These are phyloP conservation scores for Halocynthia roretzi DNA, from an alignment of 23 tunicate genomes.

Conservation along the genomic window DNA sequence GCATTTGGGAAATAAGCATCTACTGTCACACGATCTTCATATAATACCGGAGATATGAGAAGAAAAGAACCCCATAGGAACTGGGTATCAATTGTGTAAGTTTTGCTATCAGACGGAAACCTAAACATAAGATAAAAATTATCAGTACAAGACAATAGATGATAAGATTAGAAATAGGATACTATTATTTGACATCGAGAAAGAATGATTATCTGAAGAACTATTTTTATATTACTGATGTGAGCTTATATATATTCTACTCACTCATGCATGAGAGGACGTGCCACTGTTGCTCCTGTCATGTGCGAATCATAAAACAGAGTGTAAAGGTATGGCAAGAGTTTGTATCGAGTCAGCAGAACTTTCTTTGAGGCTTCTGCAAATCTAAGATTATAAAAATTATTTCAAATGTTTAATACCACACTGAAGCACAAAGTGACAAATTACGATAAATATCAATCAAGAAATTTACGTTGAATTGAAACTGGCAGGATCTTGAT, in stretches of 20 bases:
- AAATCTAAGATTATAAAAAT: constrained; percentile 27
- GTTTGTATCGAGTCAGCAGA: constrained; percentile 49
- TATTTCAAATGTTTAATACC: not conserved
- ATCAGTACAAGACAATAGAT: not conserved
- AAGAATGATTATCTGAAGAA: too few relatives aligned
- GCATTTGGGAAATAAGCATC: constrained; percentile 69
- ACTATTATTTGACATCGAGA: too few relatives aligned
- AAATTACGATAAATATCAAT: not conserved
- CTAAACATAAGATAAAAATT: constrained; percentile 8
- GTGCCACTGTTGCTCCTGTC: constrained; percentile 61
- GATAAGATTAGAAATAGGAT: too few relatives aligned
- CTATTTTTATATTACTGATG: too few relatives aligned
- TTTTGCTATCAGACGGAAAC: constrained; percentile 56
- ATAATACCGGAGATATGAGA: constrained; percentile 64
- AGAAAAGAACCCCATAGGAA: constrained; percentile 60
- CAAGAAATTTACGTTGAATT: too few relatives aligned
- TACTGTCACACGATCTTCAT: constrained; percentile 41
- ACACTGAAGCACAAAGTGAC: not conserved
- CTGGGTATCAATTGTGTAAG: constrained; percentile 58
- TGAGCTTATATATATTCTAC: constrained; percentile 8
- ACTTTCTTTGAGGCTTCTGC: constrained; percentile 53
- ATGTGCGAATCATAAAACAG: constrained; percentile 69
- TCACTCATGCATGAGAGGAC: constrained; percentile 89
- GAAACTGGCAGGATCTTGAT: constrained; percentile 95
- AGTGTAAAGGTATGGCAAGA: constrained; percentile 84